Percentiles rank a stretch among this genome's conserved stretches.
phyloP scores from a whole-genome alignment of 2,797 vertebrate species.

The Babyrousa celebensis region DNA sequence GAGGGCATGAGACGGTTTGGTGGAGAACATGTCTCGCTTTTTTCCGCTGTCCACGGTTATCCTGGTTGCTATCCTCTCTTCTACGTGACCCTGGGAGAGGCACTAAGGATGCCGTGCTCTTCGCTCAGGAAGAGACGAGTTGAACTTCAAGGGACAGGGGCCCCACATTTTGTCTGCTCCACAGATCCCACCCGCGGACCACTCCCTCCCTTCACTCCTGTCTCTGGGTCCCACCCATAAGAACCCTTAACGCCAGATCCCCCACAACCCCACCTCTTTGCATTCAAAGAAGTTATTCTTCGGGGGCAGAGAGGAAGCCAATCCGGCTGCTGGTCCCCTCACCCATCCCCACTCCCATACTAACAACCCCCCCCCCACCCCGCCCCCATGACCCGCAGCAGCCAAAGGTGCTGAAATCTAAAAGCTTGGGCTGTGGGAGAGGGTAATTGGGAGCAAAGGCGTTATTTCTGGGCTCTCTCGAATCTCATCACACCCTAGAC shows the following conservation, averaged over 20 bases:
- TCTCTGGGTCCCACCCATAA: slow-evolving; percentile 73
- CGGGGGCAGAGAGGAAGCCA: neutral
- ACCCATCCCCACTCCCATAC: no score
- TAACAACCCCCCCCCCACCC: neutral
- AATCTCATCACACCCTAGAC: neutral
- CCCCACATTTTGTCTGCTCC: slow-evolving; percentile 87
- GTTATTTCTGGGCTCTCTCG: neutral
- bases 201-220: slow-evolving; percentile 75
- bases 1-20: slow-evolving; percentile 87
- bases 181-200: slow-evolving; percentile 85
- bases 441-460: neutral
- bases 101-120: slow-evolving; percentile 13
- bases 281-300: slow-evolving; percentile 21
- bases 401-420: no score
- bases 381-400: neutral
- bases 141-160: slow-evolving; percentile 69
- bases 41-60: slow-evolving; percentile 62
- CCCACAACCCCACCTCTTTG: neutral
- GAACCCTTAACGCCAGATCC: slow-evolving; percentile 33
- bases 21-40: slow-evolving; percentile 86
- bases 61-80: slow-evolving; percentile 16
- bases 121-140: slow-evolving; percentile 71
- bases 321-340: neutral
- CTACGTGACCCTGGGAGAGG: slow-evolving; percentile 22
- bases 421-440: neutral